These are phyloP conservation scores for Sciurus carolinensis DNA, from an alignment of 2,797 vertebrate genomes.

Conservation along the genomic window DNA sequence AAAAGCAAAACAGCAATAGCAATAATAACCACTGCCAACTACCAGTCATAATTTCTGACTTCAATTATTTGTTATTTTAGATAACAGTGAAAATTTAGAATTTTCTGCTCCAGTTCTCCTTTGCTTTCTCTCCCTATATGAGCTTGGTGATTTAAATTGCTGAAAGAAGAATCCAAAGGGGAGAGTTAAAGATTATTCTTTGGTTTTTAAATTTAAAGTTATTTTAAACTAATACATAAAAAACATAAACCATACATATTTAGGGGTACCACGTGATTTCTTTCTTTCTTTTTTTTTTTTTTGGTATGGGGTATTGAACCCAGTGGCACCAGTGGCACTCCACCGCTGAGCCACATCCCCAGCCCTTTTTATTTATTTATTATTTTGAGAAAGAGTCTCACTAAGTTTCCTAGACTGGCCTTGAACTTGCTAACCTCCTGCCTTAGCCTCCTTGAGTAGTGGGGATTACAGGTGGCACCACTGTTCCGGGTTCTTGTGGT, in stretches of 20 bases:
- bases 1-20: not conserved
- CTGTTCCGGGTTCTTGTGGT: not conserved
- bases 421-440: no score
- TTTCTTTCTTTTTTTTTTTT: no score
- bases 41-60: not conserved
- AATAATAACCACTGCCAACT: not conserved
- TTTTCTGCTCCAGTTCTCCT: not conserved
- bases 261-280: not conserved
- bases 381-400: no score
- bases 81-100: not conserved
- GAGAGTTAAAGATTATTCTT: not conserved
- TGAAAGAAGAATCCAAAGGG: not conserved
- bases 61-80: slow-evolving; percentile 30
- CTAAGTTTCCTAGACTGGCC: no score
- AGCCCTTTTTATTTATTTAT: no score
- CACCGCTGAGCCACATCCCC: no score
- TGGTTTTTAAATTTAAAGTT: not conserved
- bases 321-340: no score
- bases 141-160: not conserved
- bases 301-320: no score
- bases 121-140: slow-evolving; percentile 13
- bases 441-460: no score
- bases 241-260: not conserved
- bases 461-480: no score
- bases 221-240: not conserved